Evolutionary conservation across 2,113 vertebrate species (phyloP).

Genomic region (Rana temporaria): DNA sequence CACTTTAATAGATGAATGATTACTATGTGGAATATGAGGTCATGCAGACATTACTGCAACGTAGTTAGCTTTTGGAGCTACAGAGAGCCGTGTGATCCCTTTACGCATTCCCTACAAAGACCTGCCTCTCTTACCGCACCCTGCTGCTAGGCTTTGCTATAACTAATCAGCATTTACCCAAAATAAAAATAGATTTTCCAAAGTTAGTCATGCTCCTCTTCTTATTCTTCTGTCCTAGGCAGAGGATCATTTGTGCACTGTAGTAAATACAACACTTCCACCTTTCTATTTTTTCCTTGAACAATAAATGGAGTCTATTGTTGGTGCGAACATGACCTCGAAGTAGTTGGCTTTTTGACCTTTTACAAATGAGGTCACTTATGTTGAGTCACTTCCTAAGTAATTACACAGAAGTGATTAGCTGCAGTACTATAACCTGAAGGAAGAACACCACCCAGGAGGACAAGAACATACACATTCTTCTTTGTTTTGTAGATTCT

Average conservation of each 20-base stretch:
- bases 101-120: too few relatives aligned
- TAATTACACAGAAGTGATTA: constrained; percentile 34
- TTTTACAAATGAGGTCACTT: constrained; percentile 11
- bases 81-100: too few relatives aligned
- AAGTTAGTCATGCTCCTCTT: too few relatives aligned
- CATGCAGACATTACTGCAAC: too few relatives aligned
- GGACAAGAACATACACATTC: not conserved
- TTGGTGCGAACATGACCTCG: constrained; percentile 1
- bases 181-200: too few relatives aligned
- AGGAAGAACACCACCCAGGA: constrained; percentile 12
- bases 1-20: too few relatives aligned
- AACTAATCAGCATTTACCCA: too few relatives aligned
- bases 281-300: not conserved
- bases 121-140: too few relatives aligned
- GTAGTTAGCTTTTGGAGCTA: too few relatives aligned
- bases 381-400: constrained; percentile 12
- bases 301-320: constrained; percentile 19
- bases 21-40: too few relatives aligned
- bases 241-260: not conserved
- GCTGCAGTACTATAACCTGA: not conserved
- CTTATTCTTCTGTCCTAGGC: not conserved
- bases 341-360: constrained; percentile 23
- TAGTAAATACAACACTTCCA: not conserved
- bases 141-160: too few relatives aligned
- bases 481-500: not conserved